Conservation (phyloP, 2,888 invertebrate species). For the Limnephilus lunatus region DNA sequence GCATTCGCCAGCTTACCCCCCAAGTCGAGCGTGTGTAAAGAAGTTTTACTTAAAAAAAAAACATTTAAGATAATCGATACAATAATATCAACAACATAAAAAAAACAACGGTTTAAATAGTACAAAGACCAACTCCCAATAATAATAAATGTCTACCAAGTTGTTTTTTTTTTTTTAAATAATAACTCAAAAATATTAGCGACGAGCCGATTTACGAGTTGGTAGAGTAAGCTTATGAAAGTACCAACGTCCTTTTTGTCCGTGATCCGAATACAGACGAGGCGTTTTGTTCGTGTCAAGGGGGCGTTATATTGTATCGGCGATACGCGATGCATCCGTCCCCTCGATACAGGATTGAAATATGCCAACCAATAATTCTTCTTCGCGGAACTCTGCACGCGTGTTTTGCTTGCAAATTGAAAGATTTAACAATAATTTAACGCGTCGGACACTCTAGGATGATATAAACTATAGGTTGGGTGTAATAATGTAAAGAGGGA, state of each 20-base stretch:
- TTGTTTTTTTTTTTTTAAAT: background rate
- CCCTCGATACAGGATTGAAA: background rate
- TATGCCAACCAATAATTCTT: background rate
- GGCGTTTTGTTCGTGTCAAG: constrained; percentile 2
- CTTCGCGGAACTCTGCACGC: background rate
- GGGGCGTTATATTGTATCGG: background rate
- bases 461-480: background rate
- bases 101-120: background rate
- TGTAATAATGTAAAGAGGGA: background rate
- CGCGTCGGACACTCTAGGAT: background rate
- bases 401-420: constrained; percentile 9
- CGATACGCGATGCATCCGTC: constrained; percentile 13
- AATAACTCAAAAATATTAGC: background rate
- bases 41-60: too few relatives aligned
- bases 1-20: too few relatives aligned
- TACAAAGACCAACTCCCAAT: background rate
- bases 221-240: background rate
- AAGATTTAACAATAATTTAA: background rate
- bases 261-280: background rate
- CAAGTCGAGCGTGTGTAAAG: too few relatives aligned
- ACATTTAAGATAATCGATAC: too few relatives aligned
- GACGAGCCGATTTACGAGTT: background rate
- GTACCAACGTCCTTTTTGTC: background rate
- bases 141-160: background rate
- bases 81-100: too few relatives aligned